Percentiles rank a stretch among this genome's conserved stretches.
These are phyloP conservation scores for Coregonus clupeaformis DNA, from an alignment of 2,113 vertebrate genomes.

Conservation along the genomic window DNA sequence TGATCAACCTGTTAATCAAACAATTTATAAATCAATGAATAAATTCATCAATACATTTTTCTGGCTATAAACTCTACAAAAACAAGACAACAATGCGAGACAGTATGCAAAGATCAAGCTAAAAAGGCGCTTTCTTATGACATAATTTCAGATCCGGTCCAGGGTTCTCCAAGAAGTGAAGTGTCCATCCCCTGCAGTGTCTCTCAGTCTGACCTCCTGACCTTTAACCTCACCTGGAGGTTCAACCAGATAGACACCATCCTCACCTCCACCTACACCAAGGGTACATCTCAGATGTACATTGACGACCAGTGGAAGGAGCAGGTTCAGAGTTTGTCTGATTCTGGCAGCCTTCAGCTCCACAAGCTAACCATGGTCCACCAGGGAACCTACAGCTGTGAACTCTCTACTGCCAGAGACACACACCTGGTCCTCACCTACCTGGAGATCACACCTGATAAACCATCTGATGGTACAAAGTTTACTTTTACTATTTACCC, in stretches of 20 bases:
- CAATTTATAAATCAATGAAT: too few species aligned
- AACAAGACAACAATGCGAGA: neutral
- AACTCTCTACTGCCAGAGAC: neutral
- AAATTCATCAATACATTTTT: neutral
- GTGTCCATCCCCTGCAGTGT: constrained; percentile 32
- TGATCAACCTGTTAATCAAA: too few species aligned
- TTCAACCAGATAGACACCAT: constrained; percentile 20
- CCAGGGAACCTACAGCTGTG: constrained; percentile 52
- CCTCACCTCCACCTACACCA: neutral
- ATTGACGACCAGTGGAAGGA: constrained; percentile 20
- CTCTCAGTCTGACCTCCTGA: neutral
- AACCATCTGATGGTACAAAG: too few species aligned
- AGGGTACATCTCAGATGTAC: rapidly evolving
- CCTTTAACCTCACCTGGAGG: constrained; percentile 23
- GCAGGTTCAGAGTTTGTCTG: constrained; percentile 23
- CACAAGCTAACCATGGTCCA: neutral
- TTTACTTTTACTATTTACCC: too few species aligned
- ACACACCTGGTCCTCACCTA: neutral
- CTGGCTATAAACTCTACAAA: neutral
- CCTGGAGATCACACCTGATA: neutral
- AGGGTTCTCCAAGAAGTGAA: neutral
- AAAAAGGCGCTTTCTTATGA: neutral
- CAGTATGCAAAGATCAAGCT: rapidly evolving
- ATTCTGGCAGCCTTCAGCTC: constrained; percentile 31
- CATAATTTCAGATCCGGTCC: constrained; percentile 24